Conservation (phyloP, 2,797 vertebrate species). For the Muscicapa striata region DNA sequence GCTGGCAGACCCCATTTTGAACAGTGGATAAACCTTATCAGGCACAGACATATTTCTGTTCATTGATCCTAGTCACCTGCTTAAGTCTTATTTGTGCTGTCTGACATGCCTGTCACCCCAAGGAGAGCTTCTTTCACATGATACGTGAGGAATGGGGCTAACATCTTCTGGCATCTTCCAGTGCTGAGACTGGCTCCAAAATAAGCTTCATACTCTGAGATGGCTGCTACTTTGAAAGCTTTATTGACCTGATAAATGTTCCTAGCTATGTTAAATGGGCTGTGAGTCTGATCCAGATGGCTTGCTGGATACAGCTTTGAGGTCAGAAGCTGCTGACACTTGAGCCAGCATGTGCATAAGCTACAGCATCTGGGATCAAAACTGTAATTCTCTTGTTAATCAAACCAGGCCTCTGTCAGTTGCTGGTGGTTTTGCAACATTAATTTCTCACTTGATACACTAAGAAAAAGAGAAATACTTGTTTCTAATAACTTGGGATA, state of each 20-base stretch:
- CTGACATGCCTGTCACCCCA: constrained; percentile 5
- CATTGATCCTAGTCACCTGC: constrained; percentile 15
- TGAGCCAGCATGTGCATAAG: constrained; percentile 12
- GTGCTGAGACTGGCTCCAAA: neutral
- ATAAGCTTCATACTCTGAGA: neutral
- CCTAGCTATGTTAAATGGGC: constrained; percentile 55
- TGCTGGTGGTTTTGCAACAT: neutral
- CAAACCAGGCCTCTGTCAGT: neutral
- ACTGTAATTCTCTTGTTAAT: constrained; percentile 1
- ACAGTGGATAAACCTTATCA: constrained; percentile 27
- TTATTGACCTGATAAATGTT: constrained; percentile 55
- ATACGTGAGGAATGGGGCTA: neutral
- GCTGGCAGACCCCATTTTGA: constrained; percentile 18
- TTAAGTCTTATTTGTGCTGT: neutral
- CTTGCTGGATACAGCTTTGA: constrained; percentile 36
- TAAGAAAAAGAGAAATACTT: neutral
- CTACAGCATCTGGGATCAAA: constrained; percentile 33
- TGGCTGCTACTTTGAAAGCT: constrained; percentile 4
- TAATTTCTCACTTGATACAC: neutral
- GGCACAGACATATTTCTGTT: neutral
- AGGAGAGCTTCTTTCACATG: neutral
- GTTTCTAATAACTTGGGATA: neutral
- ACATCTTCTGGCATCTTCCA: neutral
- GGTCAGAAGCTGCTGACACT: constrained; percentile 58
- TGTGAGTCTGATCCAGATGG: constrained; percentile 61